Base-by-base conservation (phyloP, 2,888 invertebrate genomes). In the Callimorpha dominula region DNA sequence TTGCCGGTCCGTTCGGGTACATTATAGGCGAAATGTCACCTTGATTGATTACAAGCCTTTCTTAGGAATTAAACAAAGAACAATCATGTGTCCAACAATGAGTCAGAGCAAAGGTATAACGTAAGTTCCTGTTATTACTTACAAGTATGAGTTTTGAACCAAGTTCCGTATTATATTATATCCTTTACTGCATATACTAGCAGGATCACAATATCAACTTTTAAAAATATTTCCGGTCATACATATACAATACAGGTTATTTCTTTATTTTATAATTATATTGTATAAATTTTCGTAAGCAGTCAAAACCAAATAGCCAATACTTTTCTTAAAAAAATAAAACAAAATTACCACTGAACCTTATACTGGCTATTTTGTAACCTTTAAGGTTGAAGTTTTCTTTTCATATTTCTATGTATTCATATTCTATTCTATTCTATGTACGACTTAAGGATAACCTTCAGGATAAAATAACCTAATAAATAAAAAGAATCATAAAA, bases 81-180 rank as follows among this genome's bases (percentile, higher is more conserved):
- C 46, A 74, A 68, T 72, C 46, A 49, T 54, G 65, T 69, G 40
- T 54, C 50, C 69, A 63, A 65, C n/a, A 69, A 31, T 78, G 77
- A 80, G 65, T 77, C 72, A 81, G 43, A 46, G 54, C 31, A 49
- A 65, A 64, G 64, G 20, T 65, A 65, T 72, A 52, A 67, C 68
- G 65, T 73, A 4, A 76, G 81, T 82, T 85, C 81, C 81, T 81
- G 78, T 70, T 81, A 40, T 78, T 20, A 46, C 65, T 46, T 60
- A 75, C 68, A 65, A 63, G 64, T 71, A 46, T 15, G n/a, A 65
- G 63, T 82, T 63, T 42, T 62, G 17, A 60, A 74, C 54, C 68
- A 54, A 71, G 76, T 71, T 74, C 73, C 73, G 74, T 74, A 77
- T 31, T 31, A 31, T 64, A 31, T 43, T 46, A 64, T 3, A 43